Percentiles rank a stretch among this genome's conserved stretches.
Evolutionary conservation across 2,888 invertebrate species (phyloP).

Genomic region (Buathra laborator): DNA sequence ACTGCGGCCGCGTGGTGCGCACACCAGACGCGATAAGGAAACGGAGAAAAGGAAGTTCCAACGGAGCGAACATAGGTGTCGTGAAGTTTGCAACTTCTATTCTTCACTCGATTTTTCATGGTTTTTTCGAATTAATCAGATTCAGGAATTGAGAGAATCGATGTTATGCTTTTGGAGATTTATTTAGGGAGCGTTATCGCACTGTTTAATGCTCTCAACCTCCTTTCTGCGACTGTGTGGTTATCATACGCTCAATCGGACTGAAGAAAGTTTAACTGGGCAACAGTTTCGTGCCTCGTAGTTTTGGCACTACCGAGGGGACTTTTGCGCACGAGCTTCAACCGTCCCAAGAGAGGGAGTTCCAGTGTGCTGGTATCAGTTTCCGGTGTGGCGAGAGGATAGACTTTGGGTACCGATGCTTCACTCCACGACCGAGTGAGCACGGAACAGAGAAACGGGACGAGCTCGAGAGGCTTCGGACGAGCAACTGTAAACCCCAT

Average conservation of each 20-base stretch:
- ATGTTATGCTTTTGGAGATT: too few relatives aligned
- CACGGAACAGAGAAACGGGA: slow-evolving; percentile 17
- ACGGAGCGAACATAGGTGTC: not conserved
- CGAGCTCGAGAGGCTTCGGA: slow-evolving; percentile 26
- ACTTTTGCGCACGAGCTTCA: slow-evolving; percentile 19
- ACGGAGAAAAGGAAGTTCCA: slow-evolving; percentile 1
- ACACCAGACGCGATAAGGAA: not conserved
- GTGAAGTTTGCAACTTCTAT: not conserved
- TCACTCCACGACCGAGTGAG: slow-evolving; percentile 14
- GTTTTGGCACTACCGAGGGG: slow-evolving; percentile 20
- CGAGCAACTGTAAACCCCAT: slow-evolving; percentile 55
- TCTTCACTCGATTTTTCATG: not conserved
- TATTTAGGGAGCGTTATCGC: too few relatives aligned
- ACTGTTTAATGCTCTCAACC: not conserved
- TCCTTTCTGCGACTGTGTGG: not conserved
- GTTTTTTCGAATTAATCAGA: not conserved
- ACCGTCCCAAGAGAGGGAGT: not conserved
- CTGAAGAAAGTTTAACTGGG: slow-evolving; percentile 21
- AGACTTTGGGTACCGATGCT: slow-evolving; percentile 26
- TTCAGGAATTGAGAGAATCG: too few relatives aligned
- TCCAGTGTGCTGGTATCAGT: slow-evolving; percentile 23
- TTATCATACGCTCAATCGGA: slow-evolving; percentile 4
- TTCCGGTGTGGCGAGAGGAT: slow-evolving; percentile 39
- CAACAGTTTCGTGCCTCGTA: slow-evolving; percentile 7
- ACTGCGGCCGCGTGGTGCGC: not conserved